These are phyloP conservation scores for Dolichoris vasculosae DNA, from an alignment of 1,140 invertebrate genomes.

Conservation along the genomic window DNA sequence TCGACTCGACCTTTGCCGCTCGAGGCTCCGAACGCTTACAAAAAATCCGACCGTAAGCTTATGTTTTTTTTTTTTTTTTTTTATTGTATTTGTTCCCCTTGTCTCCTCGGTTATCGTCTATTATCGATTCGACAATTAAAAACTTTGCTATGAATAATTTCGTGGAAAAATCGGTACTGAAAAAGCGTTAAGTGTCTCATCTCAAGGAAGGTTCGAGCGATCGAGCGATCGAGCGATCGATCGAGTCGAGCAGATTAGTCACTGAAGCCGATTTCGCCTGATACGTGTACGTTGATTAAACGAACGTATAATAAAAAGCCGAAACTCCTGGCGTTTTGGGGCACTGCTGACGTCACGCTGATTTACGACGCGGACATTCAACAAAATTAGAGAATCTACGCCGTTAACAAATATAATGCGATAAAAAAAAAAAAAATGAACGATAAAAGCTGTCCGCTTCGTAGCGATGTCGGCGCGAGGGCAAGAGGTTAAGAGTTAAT, in stretches of 20 bases:
- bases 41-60: not conserved
- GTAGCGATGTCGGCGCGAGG: conserved; percentile 7
- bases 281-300: conserved; percentile 37
- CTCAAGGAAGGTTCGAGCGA: conserved; percentile 6
- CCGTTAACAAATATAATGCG: conserved; percentile 66
- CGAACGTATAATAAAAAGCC: conserved; percentile 42
- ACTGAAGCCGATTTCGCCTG: conserved; percentile 36
- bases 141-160: not conserved
- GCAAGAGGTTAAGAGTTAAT: conserved; percentile 8
- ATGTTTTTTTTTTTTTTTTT: too few species aligned
- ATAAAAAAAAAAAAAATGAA: conserved; percentile 54
- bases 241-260: conserved; percentile 40
- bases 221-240: conserved; percentile 31
- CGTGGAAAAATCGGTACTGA: not conserved
- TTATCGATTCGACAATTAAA: conserved; percentile 31
- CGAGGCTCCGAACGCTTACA: not conserved
- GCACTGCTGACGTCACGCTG: conserved; percentile 31
- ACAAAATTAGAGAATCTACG: conserved; percentile 69
- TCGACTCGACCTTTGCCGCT: conserved; percentile 1
- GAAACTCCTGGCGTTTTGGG: conserved; percentile 44
- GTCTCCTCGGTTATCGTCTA: not conserved
- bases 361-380: conserved; percentile 49
- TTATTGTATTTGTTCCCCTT: not conserved
- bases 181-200: not conserved
- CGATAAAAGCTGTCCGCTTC: conserved; percentile 9